Conservation (phyloP, 2,888 invertebrate genomes). For the Gymnoscelis rufifasciata region DNA sequence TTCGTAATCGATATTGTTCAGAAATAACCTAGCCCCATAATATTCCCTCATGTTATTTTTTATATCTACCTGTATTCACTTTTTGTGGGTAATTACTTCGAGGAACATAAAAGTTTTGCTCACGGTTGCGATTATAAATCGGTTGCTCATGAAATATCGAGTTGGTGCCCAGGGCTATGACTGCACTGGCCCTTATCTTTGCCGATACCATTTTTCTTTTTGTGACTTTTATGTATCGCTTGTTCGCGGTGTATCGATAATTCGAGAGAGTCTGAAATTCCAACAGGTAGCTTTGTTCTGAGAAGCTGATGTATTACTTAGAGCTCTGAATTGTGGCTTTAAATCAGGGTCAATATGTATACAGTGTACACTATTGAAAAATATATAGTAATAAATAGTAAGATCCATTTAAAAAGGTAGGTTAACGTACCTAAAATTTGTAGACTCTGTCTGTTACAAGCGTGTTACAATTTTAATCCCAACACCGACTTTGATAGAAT, state of each 20-base stretch:
- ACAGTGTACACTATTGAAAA: too few relatives aligned
- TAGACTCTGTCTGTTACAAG: too few relatives aligned
- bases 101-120: constrained; percentile 68
- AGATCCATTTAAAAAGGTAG: too few relatives aligned
- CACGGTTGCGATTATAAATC: constrained; percentile 71
- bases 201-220: constrained; percentile 71
- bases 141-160: constrained; percentile 75
- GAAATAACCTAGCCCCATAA: background rate
- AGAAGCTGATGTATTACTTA: background rate
- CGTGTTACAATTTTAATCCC: too few relatives aligned
- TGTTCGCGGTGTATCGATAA: constrained; percentile 73
- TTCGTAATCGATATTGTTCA: too few relatives aligned
- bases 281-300: constrained; percentile 38
- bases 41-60: constrained; percentile 8
- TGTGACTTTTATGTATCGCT: constrained; percentile 73
- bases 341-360: too few relatives aligned
- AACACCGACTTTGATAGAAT: too few relatives aligned
- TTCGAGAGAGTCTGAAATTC: constrained; percentile 63
- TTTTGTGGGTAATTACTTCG: constrained; percentile 66
- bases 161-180: constrained; percentile 69
- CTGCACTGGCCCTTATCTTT: constrained; percentile 65
- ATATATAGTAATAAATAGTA: too few relatives aligned
- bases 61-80: constrained; percentile 43
- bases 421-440: too few relatives aligned
- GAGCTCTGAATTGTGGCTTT: too few relatives aligned